Evolutionary conservation across 2,797 vertebrate species (phyloP).

Genomic region (Gambusia yucatana): DNA sequence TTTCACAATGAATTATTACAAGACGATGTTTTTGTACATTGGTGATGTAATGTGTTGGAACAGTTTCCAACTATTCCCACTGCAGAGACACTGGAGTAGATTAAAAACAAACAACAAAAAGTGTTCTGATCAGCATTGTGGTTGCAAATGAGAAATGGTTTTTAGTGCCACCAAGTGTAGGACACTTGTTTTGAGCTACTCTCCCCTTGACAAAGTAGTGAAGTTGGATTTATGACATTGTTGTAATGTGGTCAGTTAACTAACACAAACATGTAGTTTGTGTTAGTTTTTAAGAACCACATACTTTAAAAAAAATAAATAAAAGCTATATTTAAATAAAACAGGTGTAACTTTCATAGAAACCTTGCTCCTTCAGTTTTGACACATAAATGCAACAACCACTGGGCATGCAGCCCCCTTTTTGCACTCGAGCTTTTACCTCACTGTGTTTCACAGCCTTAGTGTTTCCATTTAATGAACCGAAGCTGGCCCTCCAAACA

Average conservation of each 20-base stretch:
- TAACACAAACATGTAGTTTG: neutral
- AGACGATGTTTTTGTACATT: too few species aligned
- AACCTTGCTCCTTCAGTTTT: constrained; percentile 37
- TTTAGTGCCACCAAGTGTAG: neutral
- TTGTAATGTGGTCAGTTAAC: neutral
- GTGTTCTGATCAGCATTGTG: neutral
- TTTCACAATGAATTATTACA: too few species aligned
- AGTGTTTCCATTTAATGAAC: constrained; percentile 29
- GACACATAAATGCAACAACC: constrained; percentile 34
- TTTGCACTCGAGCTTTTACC: constrained; percentile 16
- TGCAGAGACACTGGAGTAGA: neutral
- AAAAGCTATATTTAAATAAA: neutral
- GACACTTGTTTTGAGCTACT: neutral
- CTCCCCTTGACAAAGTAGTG: neutral
- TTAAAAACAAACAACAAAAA: neutral
- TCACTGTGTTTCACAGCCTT: constrained; percentile 12
- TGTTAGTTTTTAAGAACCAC: neutral
- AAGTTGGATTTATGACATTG: neutral
- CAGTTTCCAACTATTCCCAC: neutral
- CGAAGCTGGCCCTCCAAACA: constrained; percentile 22
- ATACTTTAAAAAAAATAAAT: constrained; percentile 13
- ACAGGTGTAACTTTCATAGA: constrained; percentile 30
- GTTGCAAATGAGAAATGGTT: neutral
- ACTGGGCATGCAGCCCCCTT: constrained; percentile 28
- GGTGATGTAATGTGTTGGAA: neutral